A percentile compares a stretch with the other conserved stretches of the same genome.
These are phyloP conservation scores for Lycocerus yunnanus DNA, from an alignment of 2,888 invertebrate species.

Conservation along the genomic window DNA sequence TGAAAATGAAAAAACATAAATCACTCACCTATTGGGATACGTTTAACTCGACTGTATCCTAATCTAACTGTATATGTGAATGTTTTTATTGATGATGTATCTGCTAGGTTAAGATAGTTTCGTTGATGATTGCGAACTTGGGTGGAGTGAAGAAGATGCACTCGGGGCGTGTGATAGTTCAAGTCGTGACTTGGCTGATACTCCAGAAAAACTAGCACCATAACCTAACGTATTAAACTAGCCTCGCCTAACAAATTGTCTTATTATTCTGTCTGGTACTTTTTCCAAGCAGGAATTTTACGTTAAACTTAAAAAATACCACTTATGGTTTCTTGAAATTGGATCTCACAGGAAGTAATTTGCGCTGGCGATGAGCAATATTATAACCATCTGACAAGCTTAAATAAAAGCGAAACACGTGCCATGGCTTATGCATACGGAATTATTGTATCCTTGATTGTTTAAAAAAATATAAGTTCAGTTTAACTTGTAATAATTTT, in stretches of 20 bases:
- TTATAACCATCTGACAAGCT: too few species aligned
- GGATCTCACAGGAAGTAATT: not conserved
- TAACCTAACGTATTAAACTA: conserved; percentile 24
- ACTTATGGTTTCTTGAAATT: not conserved
- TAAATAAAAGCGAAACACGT: too few species aligned
- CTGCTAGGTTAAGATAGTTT: conserved; percentile 33
- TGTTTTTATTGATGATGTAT: conserved; percentile 33
- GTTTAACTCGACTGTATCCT: not conserved
- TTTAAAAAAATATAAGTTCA: too few species aligned
- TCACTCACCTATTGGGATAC: not conserved
- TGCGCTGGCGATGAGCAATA: not conserved
- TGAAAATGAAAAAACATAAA: not conserved
- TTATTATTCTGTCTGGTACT: not conserved
- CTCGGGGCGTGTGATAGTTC: conserved; percentile 64
- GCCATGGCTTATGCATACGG: too few species aligned
- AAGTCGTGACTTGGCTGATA: conserved; percentile 59
- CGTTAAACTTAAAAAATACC: not conserved
- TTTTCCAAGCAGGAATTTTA: not conserved
- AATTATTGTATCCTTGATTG: too few species aligned
- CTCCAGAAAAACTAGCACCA: conserved; percentile 40
- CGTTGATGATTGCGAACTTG: conserved; percentile 16
- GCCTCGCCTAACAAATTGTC: conserved; percentile 13
- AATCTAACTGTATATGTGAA: conserved; percentile 30
- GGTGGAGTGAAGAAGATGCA: conserved; percentile 37
- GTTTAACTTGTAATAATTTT: too few species aligned